Evolutionary conservation across 1,140 invertebrate genomes (phyloP).

Genomic region (Sycophaga agraensis): DNA sequence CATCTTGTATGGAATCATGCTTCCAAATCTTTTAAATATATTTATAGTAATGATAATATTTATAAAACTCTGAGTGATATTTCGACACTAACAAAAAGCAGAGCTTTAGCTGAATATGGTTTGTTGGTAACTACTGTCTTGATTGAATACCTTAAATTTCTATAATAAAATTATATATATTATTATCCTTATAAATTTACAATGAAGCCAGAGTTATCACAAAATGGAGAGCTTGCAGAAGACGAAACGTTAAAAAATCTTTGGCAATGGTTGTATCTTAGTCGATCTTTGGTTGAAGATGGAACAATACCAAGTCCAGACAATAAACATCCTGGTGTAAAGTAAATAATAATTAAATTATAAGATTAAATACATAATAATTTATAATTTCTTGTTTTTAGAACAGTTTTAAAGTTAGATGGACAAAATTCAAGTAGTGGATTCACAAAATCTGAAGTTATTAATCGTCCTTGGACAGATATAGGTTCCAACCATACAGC

Average conservation of each 20-base stretch:
- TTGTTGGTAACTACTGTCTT: slow-evolving; percentile 63
- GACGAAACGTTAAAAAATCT: slow-evolving; percentile 67
- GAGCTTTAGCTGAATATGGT: slow-evolving; percentile 77
- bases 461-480: slow-evolving; percentile 50
- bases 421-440: slow-evolving; percentile 43
- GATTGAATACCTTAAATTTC: not conserved
- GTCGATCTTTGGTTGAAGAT: slow-evolving; percentile 69
- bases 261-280: slow-evolving; percentile 76
- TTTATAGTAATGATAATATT: slow-evolving; percentile 60
- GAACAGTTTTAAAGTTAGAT: slow-evolving; percentile 53
- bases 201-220: slow-evolving; percentile 47
- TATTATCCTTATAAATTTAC: slow-evolving; percentile 15
- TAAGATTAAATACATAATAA: not conserved
- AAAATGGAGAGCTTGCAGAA: slow-evolving; percentile 69
- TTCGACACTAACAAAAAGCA: slow-evolving; percentile 69
- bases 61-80: slow-evolving; percentile 68
- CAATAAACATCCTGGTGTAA: slow-evolving; percentile 73
- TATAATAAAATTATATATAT: not conserved
- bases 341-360: slow-evolving; percentile 29
- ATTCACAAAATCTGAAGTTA: slow-evolving; percentile 49
- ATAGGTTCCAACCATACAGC: slow-evolving; percentile 53
- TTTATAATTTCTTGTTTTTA: slow-evolving; percentile 27
- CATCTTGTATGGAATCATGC: slow-evolving; percentile 75
- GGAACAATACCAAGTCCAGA: slow-evolving; percentile 61
- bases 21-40: slow-evolving; percentile 67